Conservation (phyloP, 2,888 invertebrate species). For the Aphrophora alni region DNA sequence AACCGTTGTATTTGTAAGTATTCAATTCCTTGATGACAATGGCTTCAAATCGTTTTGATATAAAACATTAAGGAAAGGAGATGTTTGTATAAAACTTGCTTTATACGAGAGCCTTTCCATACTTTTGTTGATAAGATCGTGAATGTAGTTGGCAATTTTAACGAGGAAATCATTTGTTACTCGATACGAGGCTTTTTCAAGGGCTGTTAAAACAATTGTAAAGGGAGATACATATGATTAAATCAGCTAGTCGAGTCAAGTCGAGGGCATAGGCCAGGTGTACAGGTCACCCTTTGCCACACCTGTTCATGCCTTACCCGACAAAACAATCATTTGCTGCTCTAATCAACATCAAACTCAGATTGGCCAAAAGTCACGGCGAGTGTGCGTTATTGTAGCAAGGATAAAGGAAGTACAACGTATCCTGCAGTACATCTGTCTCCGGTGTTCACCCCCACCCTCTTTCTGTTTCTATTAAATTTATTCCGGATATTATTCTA, state of each 20-base stretch:
- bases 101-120: too few relatives aligned
- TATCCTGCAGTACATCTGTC: constrained; percentile 3
- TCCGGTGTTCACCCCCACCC: not conserved
- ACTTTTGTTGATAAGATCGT: too few relatives aligned
- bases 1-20: too few relatives aligned
- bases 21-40: too few relatives aligned
- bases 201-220: not conserved
- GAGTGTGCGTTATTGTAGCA: not conserved
- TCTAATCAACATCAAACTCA: not conserved
- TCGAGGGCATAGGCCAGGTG: not conserved
- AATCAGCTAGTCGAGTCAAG: not conserved
- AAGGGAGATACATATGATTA: not conserved
- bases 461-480: not conserved
- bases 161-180: too few relatives aligned
- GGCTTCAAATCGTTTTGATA: too few relatives aligned
- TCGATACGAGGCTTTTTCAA: not conserved
- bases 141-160: too few relatives aligned
- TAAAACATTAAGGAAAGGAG: too few relatives aligned
- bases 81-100: too few relatives aligned
- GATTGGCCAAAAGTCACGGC: constrained; percentile 2
- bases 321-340: not conserved
- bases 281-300: not conserved
- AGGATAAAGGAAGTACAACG: not conserved
- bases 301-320: not conserved
- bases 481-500: not conserved